Conservation (phyloP, 2,113 vertebrate species). For the Dipodomys spectabilis region DNA sequence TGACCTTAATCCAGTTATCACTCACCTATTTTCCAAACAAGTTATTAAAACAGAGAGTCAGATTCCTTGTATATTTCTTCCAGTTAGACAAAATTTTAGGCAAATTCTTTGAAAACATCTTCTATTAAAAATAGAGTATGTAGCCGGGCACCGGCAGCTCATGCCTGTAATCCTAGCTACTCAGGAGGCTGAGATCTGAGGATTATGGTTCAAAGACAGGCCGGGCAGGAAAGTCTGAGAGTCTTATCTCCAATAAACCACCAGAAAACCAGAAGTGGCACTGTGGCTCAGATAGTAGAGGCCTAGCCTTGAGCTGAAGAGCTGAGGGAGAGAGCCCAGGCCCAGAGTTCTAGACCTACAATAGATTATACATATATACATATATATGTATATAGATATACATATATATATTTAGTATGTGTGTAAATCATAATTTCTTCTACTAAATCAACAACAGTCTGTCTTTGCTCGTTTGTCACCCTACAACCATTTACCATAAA, state of each 20-base stretch:
- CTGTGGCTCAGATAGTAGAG: too few relatives aligned
- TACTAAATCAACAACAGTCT: background rate
- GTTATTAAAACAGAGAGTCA: background rate
- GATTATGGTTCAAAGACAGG: too few relatives aligned
- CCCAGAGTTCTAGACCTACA: too few relatives aligned
- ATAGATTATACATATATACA: too few relatives aligned
- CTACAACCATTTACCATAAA: background rate
- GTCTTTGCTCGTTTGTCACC: background rate
- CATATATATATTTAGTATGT: background rate
- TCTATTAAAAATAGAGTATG: background rate
- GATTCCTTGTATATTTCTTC: background rate
- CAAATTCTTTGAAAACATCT: background rate
- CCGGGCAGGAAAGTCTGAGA: too few relatives aligned
- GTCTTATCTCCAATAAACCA: too few relatives aligned
- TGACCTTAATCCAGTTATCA: background rate
- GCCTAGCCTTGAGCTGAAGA: too few relatives aligned
- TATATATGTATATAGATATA: too few relatives aligned
- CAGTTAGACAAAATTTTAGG: background rate
- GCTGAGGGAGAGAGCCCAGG: too few relatives aligned
- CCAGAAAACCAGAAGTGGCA: too few relatives aligned
- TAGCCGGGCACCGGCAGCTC: background rate
- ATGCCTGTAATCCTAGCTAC: too few relatives aligned
- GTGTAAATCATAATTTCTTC: background rate
- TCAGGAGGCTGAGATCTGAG: too few relatives aligned
- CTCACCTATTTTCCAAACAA: conserved; percentile 17